Percentiles rank a stretch among this genome's conserved stretches.
Evolutionary conservation across 2,888 invertebrate genomes (phyloP).

Genomic region (Saturnia japonica): DNA sequence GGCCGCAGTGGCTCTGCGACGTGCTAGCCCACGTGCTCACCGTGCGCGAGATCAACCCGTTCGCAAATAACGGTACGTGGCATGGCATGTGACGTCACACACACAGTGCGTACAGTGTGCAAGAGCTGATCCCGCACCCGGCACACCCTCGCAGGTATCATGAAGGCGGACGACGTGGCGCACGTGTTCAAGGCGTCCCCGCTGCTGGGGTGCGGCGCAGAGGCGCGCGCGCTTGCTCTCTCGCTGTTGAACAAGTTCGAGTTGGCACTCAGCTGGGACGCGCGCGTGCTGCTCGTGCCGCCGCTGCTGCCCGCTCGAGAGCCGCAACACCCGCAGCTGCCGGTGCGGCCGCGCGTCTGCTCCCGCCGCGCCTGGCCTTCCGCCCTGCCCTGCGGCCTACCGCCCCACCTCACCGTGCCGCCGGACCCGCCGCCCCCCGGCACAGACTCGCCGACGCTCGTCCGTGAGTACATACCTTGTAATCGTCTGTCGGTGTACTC

Average conservation of each 20-base stretch:
- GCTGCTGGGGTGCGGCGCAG: slow-evolving; percentile 83
- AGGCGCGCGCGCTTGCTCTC: slow-evolving; percentile 90
- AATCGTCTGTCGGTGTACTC: too few species aligned
- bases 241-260: slow-evolving; percentile 98
- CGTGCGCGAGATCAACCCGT: slow-evolving; percentile 98
- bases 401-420: slow-evolving; percentile 9
- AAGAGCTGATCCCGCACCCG: too few species aligned
- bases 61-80: slow-evolving; percentile 89
- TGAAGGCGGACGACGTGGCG: slow-evolving; percentile 96
- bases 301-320: slow-evolving; percentile 89
- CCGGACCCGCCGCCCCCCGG: slow-evolving; percentile 9
- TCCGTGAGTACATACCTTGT: slow-evolving; percentile 40
- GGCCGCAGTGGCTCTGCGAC: slow-evolving; percentile 99
- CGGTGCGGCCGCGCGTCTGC: not conserved
- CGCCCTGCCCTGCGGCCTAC: slow-evolving; percentile 9
- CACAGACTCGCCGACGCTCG: slow-evolving; percentile 45
- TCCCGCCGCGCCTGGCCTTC: not conserved
- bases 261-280: slow-evolving; percentile 98
- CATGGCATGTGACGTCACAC: slow-evolving; percentile 77
- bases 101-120: too few species aligned
- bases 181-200: slow-evolving; percentile 95
- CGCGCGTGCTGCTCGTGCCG: slow-evolving; percentile 94
- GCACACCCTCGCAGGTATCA: slow-evolving; percentile 83
- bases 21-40: slow-evolving; percentile 98
- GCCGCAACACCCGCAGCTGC: slow-evolving; percentile 48